These are phyloP conservation scores for Cheilosia pagana DNA, from an alignment of 2,888 invertebrate species.

Conservation along the genomic window DNA sequence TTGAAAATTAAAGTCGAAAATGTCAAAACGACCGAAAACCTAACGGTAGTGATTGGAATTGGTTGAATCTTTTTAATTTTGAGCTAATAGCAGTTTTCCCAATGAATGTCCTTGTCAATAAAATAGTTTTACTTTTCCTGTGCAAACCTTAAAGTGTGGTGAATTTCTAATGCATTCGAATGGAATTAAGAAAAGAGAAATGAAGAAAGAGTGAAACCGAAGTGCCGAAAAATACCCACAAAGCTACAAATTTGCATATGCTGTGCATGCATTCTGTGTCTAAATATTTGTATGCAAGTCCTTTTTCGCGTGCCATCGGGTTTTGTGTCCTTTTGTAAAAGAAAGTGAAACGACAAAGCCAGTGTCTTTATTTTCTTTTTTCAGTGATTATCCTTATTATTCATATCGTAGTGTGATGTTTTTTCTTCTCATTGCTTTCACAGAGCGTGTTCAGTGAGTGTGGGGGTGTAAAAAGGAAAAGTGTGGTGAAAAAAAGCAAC, in stretches of 20 bases:
- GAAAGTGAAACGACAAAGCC: conserved; percentile 39
- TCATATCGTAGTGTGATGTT: conserved; percentile 37
- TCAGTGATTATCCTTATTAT: conserved; percentile 21
- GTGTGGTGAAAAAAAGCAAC: conserved; percentile 61
- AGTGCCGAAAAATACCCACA: conserved; percentile 21
- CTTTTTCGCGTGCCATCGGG: conserved; percentile 22
- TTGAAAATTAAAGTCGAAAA: conserved; percentile 8
- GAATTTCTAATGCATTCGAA: conserved; percentile 44
- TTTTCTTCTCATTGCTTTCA: conserved; percentile 13
- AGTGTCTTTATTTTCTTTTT: conserved; percentile 3
- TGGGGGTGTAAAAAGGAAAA: conserved; percentile 54
- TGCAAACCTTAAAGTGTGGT: conserved; percentile 40
- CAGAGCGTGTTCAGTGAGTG: conserved; percentile 29
- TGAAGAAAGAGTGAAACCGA: conserved; percentile 10
- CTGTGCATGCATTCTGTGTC: conserved; percentile 1
- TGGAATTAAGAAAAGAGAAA: conserved; percentile 2
- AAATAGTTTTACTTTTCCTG: background rate
- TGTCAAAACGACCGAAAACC: background rate
- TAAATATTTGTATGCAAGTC: conserved; percentile 3
- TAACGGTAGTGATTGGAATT: background rate
- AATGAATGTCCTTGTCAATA: background rate
- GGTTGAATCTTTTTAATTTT: background rate
- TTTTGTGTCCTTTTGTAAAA: conserved; percentile 30
- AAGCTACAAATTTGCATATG: background rate
- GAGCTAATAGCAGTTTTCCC: background rate